Evolutionary conservation across 2,113 vertebrate genomes (phyloP).

Genomic region (Odocoileus hemionus): DNA sequence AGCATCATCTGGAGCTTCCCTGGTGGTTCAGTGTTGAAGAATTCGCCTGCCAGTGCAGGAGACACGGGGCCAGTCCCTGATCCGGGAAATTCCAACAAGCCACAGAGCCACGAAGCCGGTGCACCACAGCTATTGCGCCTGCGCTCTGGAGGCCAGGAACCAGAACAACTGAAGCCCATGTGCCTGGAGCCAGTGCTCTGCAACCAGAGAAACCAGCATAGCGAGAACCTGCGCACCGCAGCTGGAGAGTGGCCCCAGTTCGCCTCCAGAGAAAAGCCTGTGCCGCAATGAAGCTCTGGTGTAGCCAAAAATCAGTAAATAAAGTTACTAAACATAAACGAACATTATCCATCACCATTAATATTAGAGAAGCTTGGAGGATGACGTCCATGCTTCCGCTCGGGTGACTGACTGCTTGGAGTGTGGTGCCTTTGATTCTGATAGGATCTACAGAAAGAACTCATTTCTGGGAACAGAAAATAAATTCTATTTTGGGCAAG

Average conservation of each 20-base stretch:
- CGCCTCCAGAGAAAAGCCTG: not conserved
- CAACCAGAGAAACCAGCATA: not conserved
- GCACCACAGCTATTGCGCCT: not conserved
- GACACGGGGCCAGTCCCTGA: not conserved
- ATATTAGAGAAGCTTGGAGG: not conserved
- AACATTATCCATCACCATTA: not conserved
- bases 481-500: constrained; percentile 20
- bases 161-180: not conserved
- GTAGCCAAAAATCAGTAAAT: not conserved
- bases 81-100: fast-evolving
- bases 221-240: fast-evolving
- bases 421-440: not conserved
- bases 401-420: not conserved
- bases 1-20: not conserved
- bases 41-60: not conserved
- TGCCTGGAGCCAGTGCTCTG: not conserved
- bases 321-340: not conserved
- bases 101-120: not conserved
- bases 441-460: not conserved
- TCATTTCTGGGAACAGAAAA: constrained; percentile 34
- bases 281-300: not conserved
- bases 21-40: not conserved
- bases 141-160: not conserved
- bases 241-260: not conserved
- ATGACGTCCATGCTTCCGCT: not conserved